Conservation (phyloP, 2,797 vertebrate species). For the Melanotaenia boesemani region DNA sequence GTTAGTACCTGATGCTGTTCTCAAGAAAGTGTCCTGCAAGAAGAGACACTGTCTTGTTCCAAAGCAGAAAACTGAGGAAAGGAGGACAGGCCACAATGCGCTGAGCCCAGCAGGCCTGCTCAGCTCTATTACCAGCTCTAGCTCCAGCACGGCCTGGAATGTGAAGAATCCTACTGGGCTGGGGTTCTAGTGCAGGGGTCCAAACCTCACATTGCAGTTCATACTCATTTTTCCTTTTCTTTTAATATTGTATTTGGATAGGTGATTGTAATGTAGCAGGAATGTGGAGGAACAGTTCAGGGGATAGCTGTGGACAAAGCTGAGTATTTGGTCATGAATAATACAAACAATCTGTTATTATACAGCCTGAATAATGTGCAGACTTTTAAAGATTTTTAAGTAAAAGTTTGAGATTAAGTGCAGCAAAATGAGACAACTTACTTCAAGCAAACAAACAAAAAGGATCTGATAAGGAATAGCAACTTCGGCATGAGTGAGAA, state of each 20-base stretch:
- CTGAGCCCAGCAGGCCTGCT: conserved; percentile 80
- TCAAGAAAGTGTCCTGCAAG: conserved; percentile 75
- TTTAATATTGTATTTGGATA: conserved; percentile 64
- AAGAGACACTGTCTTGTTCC: conserved; percentile 60
- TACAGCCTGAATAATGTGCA: conserved; percentile 1
- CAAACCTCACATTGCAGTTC: conserved; percentile 77
- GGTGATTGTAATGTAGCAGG: conserved; percentile 64
- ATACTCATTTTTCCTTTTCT: conserved; percentile 61
- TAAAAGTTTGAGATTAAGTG: neutral
- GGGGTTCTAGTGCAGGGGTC: conserved; percentile 77
- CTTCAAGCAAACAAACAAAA: conserved; percentile 9
- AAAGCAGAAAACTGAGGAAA: conserved; percentile 53
- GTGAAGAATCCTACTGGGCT: conserved; percentile 82
- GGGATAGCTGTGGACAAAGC: conserved; percentile 39
- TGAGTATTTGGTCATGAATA: conserved; percentile 21
- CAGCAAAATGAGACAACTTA: conserved; percentile 11
- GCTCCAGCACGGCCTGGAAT: conserved; percentile 82
- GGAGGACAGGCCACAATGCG: conserved; percentile 60
- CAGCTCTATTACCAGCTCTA: conserved; percentile 81
- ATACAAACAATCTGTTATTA: neutral
- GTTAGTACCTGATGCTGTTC: conserved; percentile 76
- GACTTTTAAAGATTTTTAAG: conserved; percentile 16
- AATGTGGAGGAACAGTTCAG: conserved; percentile 44
- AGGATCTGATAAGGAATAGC: conserved; percentile 16
- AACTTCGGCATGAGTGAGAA: conserved; percentile 71